Base-by-base conservation (phyloP, 2,888 invertebrate genomes). In the Idaea straminata region DNA sequence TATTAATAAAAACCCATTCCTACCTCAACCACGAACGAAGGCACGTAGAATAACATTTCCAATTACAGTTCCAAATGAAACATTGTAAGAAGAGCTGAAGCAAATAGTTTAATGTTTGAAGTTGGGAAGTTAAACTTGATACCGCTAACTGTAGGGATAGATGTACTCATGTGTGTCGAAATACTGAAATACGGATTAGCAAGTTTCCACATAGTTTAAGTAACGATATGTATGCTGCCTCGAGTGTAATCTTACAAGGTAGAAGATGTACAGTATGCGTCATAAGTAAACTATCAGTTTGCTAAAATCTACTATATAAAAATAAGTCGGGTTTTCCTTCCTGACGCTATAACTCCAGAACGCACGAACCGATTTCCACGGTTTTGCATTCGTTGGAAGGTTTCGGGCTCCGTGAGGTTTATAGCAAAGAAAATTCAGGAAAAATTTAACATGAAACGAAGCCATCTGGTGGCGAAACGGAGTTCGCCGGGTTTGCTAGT, bases 151-250 rank as follows among this genome's bases (percentile, higher is more conserved):
- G 58, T 59, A 58, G 67, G 66, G 62, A 66, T 64, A 38, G 64
- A 66, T 62, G 58, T 58, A 66, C 61, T 62, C 59, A 61, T 57
- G 61, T 57, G 66, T 67, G 67, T 63, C 63, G 69, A 63, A 64
- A 66, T 67, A 66, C 69, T 67, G 66, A 66, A 68, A 68, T 69
- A 67, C 64, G 66, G 69, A 67, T 71, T 71, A 69, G 67, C 67
- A 64, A 67, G 69, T 67, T 69, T 66, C 62, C 63, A 65, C 62
- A 64, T 64, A 67, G 67, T 66, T 69, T 64, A 61, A 63, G 65
- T 62, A 66, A 59, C 63, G 69, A 69, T 69, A 69, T 64, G 65
- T 69, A 67, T 69, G 62, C 66, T 62, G 66, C 61, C 65, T 60
- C 47, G 59, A 67, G 63, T 63, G 60, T 69, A 65, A 67, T 69